Base-by-base conservation (phyloP, 2,797 vertebrate species). In the Pitangus sulphuratus region DNA sequence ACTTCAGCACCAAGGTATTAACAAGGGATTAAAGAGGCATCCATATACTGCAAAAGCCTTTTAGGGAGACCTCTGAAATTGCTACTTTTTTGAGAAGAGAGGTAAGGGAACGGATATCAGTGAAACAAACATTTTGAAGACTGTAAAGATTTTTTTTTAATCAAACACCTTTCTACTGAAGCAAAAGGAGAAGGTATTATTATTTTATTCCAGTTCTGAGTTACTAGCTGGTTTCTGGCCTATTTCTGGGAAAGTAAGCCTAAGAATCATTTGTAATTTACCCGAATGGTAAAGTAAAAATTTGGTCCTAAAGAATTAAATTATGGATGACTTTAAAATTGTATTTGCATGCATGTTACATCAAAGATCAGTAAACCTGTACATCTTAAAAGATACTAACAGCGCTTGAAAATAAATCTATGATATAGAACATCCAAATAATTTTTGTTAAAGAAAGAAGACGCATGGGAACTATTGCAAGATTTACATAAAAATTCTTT, bases 31-130 rank as follows among this genome's bases (percentile, higher is more conserved):
- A 77, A 85, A 64, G 25, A 24, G 57, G 10, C 11, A 40, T 21
- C n/a, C 42, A n/a, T 54, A 20, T 6, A 50, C 11, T 0, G 1
- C 56, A 77, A n/a, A 6, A n/a, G n/a, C 6, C 9, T 65, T 74
- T 54, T 12, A 75, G 31, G 25, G 47, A 75, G 21, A 70, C 1
- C 9, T 64, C 66, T 50, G 30, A 61, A 85, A 62, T 28, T 26
- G 7, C 8, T 65, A 12, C 8, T 64, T 74, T 84, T 75, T 10
- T 71, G 22, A 85, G 31, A 6, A 53, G 3, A 74, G 18, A 71
- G n/a, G 18, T 28, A 40, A 54, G 18, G 25, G 44, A 89, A 62
- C 22, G 37, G 37, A 17, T 51, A 11, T 6, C 28, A 74, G 8
- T 3, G 13, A 68, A 85, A 84, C 4, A 85, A 54, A 40, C 4